Base-by-base conservation (phyloP, 2,113 vertebrate species). In the Ovibos moschatus region DNA sequence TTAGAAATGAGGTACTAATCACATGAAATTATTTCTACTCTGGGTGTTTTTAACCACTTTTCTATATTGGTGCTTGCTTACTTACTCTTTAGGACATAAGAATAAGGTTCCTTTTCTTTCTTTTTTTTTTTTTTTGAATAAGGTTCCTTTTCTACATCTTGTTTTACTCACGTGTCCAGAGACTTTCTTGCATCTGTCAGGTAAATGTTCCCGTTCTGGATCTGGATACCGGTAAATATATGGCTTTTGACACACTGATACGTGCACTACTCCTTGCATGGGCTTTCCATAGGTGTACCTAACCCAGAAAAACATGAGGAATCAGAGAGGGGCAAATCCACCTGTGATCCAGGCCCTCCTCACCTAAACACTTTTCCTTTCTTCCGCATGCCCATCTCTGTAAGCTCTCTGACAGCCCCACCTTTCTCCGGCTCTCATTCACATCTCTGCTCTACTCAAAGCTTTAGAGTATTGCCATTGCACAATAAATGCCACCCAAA, bases 271-370 rank as follows among this genome's bases (percentile, higher is more conserved):
- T 4, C 98, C 99, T 2, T 40, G 94, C 79, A 98, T 0, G 0
- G 93, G 92, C 93, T 98, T 99, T 27, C 98, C 98, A 23, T 76
- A 97, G 7, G 43, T 19, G 6, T 98, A 96, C 58, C 99, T 99
- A 90, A 89, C 47, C 67, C 57, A 47, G 74, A 62, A 64, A 62
- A 94, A 23, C 53, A n/a, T 1, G 7, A 74, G 5, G n/a, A 30
- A 7, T 79, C 57, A 93, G 33, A 89, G 15, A 3, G 87, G n/a
- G 25, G 67, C 62, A 51, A 92, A 9, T 25, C 47, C 51, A 58
- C 27, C 53, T 57, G 25, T 53, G 27, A 50, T 58, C 43, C 47
- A 25, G 67, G 7, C n/a, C 4, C 60, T 57, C 13, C 30, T 50
- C 5, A 40, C 6, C 67, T 4, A 58, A 12, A 25, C 28, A 36